phyloP scores from a whole-genome alignment of 2,797 vertebrate species.

The Microctenopoma lineatum region DNA sequence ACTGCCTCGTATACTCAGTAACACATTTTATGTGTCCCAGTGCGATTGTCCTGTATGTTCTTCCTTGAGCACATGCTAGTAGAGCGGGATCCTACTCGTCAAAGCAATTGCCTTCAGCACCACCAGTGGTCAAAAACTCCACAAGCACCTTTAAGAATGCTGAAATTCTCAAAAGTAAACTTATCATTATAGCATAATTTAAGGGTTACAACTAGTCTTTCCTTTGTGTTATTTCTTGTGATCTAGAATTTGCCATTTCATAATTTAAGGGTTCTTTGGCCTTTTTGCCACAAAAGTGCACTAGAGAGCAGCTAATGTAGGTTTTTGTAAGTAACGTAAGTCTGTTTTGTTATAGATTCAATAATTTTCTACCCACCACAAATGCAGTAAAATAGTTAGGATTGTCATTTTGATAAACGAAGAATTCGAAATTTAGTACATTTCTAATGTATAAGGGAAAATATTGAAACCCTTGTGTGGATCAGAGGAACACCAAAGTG shows the following conservation, averaged over 20 bases:
- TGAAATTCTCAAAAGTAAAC: conserved; percentile 1
- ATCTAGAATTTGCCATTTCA: conserved; percentile 21
- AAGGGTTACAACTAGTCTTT: conserved; percentile 2
- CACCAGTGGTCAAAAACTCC: conserved; percentile 40
- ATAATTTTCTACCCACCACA: conserved; percentile 26
- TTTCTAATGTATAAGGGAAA: conserved; percentile 42
- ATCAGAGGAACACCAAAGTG: conserved; percentile 19
- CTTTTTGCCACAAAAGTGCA: conserved; percentile 54
- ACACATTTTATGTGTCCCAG: not conserved
- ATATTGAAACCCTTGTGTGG: conserved; percentile 19
- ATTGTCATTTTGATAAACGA: conserved; percentile 80
- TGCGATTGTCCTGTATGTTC: conserved; percentile 5
- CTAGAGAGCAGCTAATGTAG: conserved; percentile 52
- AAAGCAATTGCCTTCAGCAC: conserved; percentile 27
- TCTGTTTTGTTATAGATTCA: conserved; percentile 26
- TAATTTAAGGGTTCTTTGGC: conserved; percentile 57
- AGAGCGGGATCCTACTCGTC: not conserved
- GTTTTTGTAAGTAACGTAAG: conserved; percentile 25
- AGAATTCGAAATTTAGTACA: conserved; percentile 49
- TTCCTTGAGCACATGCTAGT: not conserved
- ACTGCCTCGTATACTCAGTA: conserved; percentile 26
- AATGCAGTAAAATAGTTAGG: conserved; percentile 67
- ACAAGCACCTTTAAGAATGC: conserved; percentile 60
- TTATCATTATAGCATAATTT: not conserved
- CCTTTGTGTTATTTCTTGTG: conserved; percentile 15